Evolutionary conservation across 2,797 vertebrate species (phyloP).

Genomic region (Oophaga sylvatica): DNA sequence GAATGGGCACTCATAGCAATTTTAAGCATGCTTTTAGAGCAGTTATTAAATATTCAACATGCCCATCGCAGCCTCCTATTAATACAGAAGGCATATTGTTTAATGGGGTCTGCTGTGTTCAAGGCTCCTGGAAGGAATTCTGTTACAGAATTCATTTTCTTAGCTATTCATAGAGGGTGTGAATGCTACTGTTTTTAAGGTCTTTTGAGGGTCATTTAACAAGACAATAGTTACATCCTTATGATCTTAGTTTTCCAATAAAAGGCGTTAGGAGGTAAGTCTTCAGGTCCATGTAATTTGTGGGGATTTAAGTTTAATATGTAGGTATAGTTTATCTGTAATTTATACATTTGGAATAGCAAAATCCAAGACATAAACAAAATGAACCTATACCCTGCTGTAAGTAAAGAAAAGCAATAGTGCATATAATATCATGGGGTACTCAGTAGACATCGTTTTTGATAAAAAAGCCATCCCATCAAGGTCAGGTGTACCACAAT

Average conservation of each 20-base stretch:
- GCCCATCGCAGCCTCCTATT: conserved; percentile 54
- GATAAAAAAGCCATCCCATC: no score
- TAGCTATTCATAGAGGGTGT: conserved; percentile 3
- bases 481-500: no score
- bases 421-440: no score
- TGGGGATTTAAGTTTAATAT: neutral
- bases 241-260: neutral
- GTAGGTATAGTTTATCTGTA: neutral
- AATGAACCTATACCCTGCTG: no score
- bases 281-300: neutral
- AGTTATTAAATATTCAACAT: conserved; percentile 59
- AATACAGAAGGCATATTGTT: conserved; percentile 57
- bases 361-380: neutral
- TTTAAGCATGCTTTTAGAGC: conserved; percentile 59
- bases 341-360: neutral
- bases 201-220: conserved; percentile 30
- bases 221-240: neutral
- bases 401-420: no score
- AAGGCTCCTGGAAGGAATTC: conserved; percentile 42
- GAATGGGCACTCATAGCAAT: conserved; percentile 61
- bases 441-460: no score
- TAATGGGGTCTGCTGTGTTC: conserved; percentile 57
- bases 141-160: conserved; percentile 7
- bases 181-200: conserved; percentile 14
- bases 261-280: conserved; percentile 5